A percentile compares a stretch with the other conserved stretches of the same genome.
phyloP scores from a whole-genome alignment of 2,113 vertebrate genomes.

The Callipepla squamata region DNA sequence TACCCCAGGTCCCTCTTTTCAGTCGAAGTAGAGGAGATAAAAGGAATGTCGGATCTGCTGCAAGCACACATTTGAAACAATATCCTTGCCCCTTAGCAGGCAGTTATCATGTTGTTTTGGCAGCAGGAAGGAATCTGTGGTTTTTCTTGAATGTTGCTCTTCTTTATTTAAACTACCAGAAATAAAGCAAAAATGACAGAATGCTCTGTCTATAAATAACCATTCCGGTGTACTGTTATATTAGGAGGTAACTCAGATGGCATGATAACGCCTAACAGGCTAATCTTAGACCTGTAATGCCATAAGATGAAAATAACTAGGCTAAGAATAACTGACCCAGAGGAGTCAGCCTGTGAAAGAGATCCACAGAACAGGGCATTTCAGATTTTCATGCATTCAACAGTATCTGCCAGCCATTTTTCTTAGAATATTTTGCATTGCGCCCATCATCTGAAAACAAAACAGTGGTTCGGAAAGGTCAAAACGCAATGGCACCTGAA shows the following conservation, averaged over 20 bases:
- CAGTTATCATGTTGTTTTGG: constrained; percentile 83
- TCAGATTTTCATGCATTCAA: constrained; percentile 62
- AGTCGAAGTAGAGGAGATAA: constrained; percentile 51
- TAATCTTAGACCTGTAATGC: constrained; percentile 98
- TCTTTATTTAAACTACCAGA: constrained; percentile 85
- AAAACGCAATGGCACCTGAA: not conserved
- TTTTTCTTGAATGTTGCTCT: constrained; percentile 82
- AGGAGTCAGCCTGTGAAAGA: constrained; percentile 88
- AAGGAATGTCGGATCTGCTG: constrained; percentile 60
- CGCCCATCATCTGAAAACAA: not conserved
- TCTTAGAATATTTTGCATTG: constrained; percentile 8
- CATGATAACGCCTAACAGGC: constrained; percentile 94
- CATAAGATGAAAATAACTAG: constrained; percentile 96
- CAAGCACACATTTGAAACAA: constrained; percentile 62
- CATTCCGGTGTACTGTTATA: constrained; percentile 93
- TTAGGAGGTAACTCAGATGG: constrained; percentile 93
- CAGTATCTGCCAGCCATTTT: constrained; percentile 14
- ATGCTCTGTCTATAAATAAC: constrained; percentile 91
- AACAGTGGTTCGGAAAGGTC: not conserved
- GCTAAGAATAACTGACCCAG: constrained; percentile 99
- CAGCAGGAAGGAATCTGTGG: constrained; percentile 85
- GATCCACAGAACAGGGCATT: constrained; percentile 58
- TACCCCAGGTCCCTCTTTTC: constrained; percentile 22
- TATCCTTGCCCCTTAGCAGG: constrained; percentile 70
- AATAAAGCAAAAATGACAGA: constrained; percentile 91